A percentile compares a stretch with the other conserved stretches of the same genome.
Conservation (phyloP, 2,888 invertebrate species). For the Nephrotoma appendiculata region DNA sequence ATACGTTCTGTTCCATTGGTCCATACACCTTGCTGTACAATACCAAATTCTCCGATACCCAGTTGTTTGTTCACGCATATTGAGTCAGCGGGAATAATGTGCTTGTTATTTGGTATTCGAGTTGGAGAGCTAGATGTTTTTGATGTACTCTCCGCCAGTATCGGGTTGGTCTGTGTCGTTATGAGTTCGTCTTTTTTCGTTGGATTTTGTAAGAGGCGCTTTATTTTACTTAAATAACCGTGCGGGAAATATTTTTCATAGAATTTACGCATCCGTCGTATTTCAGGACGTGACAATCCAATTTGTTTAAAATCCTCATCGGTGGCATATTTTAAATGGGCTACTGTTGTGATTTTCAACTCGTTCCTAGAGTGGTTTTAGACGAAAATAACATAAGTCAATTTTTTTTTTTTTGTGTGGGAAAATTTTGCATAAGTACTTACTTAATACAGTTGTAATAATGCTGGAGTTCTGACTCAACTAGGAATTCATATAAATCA, state of each 20-base stretch:
- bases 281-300: conserved; percentile 90
- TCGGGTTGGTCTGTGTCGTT: conserved; percentile 51
- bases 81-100: conserved; percentile 78
- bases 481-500: conserved; percentile 76
- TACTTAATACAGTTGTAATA: conserved; percentile 70
- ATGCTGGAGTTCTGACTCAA: conserved; percentile 87
- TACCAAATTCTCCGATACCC: conserved; percentile 95
- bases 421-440: conserved; percentile 14
- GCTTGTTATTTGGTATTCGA: conserved; percentile 48
- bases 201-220: conserved; percentile 54
- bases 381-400: not conserved
- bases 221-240: conserved; percentile 83
- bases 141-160: conserved; percentile 26
- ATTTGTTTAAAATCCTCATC: conserved; percentile 83
- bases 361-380: conserved; percentile 47
- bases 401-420: not conserved
- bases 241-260: conserved; percentile 90
- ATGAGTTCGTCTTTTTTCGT: conserved; percentile 31
- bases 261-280: conserved; percentile 82
- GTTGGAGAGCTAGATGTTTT: conserved; percentile 27
- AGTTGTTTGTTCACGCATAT: conserved; percentile 89
- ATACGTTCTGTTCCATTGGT: conserved; percentile 85
- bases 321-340: conserved; percentile 86
- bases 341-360: conserved; percentile 74
- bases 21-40: conserved; percentile 96